Base-by-base conservation (phyloP, 2,113 vertebrate species). In the Ophthalmolycus amberensis region DNA sequence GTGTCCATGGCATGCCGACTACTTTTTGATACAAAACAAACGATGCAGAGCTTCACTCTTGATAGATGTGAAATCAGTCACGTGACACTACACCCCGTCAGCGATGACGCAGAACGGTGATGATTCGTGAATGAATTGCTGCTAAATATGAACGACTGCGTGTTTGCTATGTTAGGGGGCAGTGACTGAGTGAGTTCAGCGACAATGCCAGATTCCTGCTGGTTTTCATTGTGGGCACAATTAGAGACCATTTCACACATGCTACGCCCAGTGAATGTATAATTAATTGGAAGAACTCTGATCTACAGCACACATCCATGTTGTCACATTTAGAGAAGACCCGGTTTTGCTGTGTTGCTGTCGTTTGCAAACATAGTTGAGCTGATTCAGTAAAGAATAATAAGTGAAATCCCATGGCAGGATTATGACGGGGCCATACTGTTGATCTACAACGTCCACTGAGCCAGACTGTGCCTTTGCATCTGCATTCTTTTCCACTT, bases 241-340 rank as follows among this genome's bases (percentile, higher is more conserved):
- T 69, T 52, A 50, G 27, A n/a, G 34, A 59, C 46, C 5, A 58
- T 68, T 84, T 77, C 46, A 71, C 29, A 79, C 67, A 62, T 70
- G 71, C 62, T 65, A 46, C 48, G 58, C 44, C 44, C 34, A 37
- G 59, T 71, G 50, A 63, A 52, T 14, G 25, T 11, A 32, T 11
- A 73, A 82, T 52, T 54, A 38, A 75, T 16, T 50, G n/a, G 18
- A 42, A 25, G 34, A 37, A 56, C 37, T 64, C 38, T 16, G 54
- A 58, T 68, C 73, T 48, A 48, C 58, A 32, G 58, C 16, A 60
- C 83, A 77, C 48, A 44, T 74, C 20, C 38, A 56, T 63, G 65
- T 29, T 27, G 27, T 46, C 44, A 69, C 18, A 76, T 73, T 52
- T 38, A 15, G 42, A 59, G 10, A 12, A 16, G 54, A 73, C 50